Conservation (phyloP, 2,888 invertebrate genomes). For the Lasioglossum calceatum region DNA sequence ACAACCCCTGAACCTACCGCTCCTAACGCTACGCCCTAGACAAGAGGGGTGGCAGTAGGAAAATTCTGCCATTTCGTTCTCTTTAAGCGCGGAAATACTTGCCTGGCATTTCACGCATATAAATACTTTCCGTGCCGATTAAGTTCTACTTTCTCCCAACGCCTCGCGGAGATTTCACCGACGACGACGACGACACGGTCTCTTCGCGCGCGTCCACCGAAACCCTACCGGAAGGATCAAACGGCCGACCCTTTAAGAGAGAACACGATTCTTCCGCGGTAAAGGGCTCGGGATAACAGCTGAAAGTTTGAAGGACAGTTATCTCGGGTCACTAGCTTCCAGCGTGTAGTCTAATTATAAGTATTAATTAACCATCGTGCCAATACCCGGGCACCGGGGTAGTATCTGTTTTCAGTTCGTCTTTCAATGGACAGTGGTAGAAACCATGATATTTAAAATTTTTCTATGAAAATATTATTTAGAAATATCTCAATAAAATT, state of each 20-base stretch:
- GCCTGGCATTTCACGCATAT: slow-evolving; percentile 55
- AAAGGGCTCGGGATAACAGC: not conserved
- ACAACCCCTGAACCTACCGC: slow-evolving; percentile 70
- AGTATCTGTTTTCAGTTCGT: too few relatives aligned
- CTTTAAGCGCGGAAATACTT: slow-evolving; percentile 67
- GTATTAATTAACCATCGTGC: not conserved
- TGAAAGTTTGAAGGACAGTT: not conserved
- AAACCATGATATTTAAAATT: too few relatives aligned
- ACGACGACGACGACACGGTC: not conserved
- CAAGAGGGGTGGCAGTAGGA: slow-evolving; percentile 50
- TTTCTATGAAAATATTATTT: too few relatives aligned
- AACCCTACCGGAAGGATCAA: not conserved
- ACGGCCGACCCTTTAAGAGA: not conserved
- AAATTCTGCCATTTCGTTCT: slow-evolving; percentile 65
- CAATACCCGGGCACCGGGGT: too few relatives aligned
- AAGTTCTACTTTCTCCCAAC: not conserved
- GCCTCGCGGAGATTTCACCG: not conserved
- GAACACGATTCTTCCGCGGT: not conserved
- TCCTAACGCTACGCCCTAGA: slow-evolving; percentile 60
- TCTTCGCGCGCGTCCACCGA: not conserved
- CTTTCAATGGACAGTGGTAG: too few relatives aligned
- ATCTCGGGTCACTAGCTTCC: not conserved
- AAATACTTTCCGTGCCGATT: slow-evolving; percentile 51
- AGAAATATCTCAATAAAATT: too few relatives aligned
- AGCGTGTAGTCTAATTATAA: slow-evolving; percentile 2